Conservation (phyloP, 2,113 vertebrate genomes). For the Triplophysa siluroides region DNA sequence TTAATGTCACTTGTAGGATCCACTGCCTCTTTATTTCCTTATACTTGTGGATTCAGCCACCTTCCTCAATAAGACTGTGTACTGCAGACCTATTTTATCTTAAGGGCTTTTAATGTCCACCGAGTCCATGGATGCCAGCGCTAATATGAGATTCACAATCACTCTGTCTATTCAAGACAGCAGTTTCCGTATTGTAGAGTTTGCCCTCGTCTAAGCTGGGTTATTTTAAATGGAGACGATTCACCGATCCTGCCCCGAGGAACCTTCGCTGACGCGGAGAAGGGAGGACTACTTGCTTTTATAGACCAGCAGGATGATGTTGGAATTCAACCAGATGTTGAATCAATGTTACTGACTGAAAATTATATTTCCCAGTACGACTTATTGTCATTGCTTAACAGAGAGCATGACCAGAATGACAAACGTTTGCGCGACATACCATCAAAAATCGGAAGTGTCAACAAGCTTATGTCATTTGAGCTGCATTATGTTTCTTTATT, state of each 20-base stretch:
- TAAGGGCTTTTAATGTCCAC: slow-evolving; percentile 26
- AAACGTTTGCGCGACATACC: no score
- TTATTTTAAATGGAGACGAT: slow-evolving; percentile 32
- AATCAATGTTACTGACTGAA: neutral
- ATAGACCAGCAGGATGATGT: slow-evolving; percentile 9
- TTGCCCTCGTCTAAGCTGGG: slow-evolving; percentile 12
- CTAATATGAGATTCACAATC: slow-evolving; percentile 39
- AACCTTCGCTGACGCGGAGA: neutral
- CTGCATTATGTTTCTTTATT: no score
- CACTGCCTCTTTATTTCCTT: neutral
- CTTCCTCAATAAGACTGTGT: neutral
- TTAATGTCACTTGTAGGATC: neutral
- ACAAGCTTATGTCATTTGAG: no score
- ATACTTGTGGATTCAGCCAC: neutral
- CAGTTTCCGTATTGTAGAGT: slow-evolving; percentile 42
- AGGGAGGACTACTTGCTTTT: slow-evolving; percentile 8
- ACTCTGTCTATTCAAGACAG: slow-evolving; percentile 24
- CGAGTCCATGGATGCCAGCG: slow-evolving; percentile 42
- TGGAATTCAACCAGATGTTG: neutral
- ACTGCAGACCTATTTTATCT: slow-evolving; percentile 35
- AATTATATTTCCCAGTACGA: neutral
- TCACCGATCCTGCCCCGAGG: slow-evolving; percentile 18
- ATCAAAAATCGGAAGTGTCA: no score
- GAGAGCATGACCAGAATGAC: no score
- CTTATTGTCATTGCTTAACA: no score